Evolutionary conservation across 2,797 vertebrate species (phyloP), one percentile per base, ranked within the genome.

Genomic region (Fundulus diaphanus): DNA sequence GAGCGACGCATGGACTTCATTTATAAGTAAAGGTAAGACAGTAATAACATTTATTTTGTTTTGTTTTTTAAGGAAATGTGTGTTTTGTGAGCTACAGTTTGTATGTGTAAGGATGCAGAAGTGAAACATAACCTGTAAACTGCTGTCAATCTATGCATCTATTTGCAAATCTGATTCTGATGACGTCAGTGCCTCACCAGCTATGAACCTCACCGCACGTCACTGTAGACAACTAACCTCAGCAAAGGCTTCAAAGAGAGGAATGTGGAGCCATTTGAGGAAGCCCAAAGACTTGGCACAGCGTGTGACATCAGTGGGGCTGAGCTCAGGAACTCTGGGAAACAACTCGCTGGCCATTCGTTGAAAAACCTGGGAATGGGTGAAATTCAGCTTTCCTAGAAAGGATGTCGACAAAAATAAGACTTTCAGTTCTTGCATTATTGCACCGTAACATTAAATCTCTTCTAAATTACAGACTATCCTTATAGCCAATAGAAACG

Each of bases 381-480:
- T 94, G 90, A 98, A 98, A 90, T 92, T 95, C 82, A 99, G 90
- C 84, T 96, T 99, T 56, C 96, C 97, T 99, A 79, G 72, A 68
- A 84, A 5, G 69, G 65, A 71, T 44, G 77, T 57, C 67, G 44
- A 78, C 5, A 80, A 72, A 75, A 18, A 24, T 51, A 68, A 42
- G 24, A 24, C 6, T 27, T 69, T 68, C 1, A 56, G 4, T 44
- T 13, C 27, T 12, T 3, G 27, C 0, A 31, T 9, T 57, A 20
- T 15, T 29, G 24, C 42, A 59, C 13, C 24, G 8, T 2, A 31
- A 63, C 37, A 63, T 24, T 63, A 12, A 33, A 7, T 67, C 6
- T 42, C 18, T n/a, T 54, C 24, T 24, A 42, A 54, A 22, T 18
- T 27, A n/a, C 33, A 20, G n/a, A 24, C 13, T 63, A 3, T n/a